Base-by-base conservation (phyloP, 2,797 vertebrate genomes). In the Pangasius djambal region DNA sequence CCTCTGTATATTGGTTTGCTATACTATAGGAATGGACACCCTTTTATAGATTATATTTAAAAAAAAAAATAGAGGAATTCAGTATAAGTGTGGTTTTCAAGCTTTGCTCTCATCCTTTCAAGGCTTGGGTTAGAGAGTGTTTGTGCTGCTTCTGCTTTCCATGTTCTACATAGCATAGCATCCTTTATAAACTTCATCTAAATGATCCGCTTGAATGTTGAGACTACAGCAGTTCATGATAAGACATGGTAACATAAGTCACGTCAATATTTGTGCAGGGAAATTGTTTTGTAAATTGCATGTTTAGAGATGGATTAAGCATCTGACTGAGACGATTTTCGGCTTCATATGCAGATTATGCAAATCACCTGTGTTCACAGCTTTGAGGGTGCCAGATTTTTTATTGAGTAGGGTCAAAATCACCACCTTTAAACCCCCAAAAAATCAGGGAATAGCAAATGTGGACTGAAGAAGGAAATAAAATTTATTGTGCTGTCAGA, bases 71-170 rank as follows among this genome's bases (percentile, higher is more conserved):
- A 3, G 12, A 15, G 44, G 44, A 50, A 48, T 77, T 50, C 44
- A 15, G 5, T 34, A 12, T 8, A 37, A 13, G 4, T 12, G 31
- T 0, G 40, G 20, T 28, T 63, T 63, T 59, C 16, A 28, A 28
- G 34, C 22, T 15, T 83, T 8, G 57, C 37, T 65, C 12, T n/a
- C 25, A 48, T 65, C 25, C 25, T 48, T 81, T 81, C 52, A 65
- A 65, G 25, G 7, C 12, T 61, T 63, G 55, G 5, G 20, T 15
- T 40, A 44, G 55, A 63, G 6, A 15, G 37, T 4, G 22, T 83
- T 9, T 63, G 57, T 63, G 81, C 34, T 83, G 81, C 57, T 40
- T 63, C 15, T 48, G 10, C 81, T 65, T 48, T 83, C 81, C 81
- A 48, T 65, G 59, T 83, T 63, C 55, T 59, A 16, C 25, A 31